These are phyloP conservation scores for Platyrinchus mystaceus DNA, from an alignment of 2,797 vertebrate species.

Conservation along the genomic window DNA sequence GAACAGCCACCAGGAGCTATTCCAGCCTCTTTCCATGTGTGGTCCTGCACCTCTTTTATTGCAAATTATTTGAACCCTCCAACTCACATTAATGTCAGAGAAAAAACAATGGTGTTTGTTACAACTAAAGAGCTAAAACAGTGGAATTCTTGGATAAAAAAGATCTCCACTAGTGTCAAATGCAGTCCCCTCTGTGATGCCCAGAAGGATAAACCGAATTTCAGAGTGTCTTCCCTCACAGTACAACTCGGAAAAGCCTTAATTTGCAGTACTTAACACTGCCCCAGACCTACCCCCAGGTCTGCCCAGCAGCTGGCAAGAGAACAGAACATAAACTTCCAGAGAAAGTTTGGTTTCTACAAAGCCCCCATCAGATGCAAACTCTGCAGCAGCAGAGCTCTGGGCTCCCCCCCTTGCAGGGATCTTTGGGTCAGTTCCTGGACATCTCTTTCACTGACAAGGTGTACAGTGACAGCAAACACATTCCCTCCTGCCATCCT, in stretches of 20 bases:
- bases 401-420: neutral
- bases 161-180: neutral
- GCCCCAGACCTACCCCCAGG: neutral
- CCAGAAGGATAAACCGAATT: neutral
- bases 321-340: neutral
- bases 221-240: neutral
- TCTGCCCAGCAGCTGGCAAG: neutral
- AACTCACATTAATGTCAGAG: neutral
- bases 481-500: neutral
- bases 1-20: neutral
- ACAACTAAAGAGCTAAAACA: neutral
- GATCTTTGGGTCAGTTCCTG: neutral
- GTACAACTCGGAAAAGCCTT: neutral
- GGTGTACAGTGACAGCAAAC: neutral
- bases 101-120: accelerated
- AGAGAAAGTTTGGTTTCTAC: neutral
- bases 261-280: neutral
- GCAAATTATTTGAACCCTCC: neutral
- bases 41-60: neutral
- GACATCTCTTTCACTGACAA: neutral
- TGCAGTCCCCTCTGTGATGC: neutral
- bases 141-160: neutral
- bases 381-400: neutral
- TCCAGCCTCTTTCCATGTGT: neutral
- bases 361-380: accelerated